Percentiles rank a stretch among this genome's conserved stretches.
These are phyloP conservation scores for Lamprotornis superbus DNA, from an alignment of 2,113 vertebrate species.

Conservation along the genomic window DNA sequence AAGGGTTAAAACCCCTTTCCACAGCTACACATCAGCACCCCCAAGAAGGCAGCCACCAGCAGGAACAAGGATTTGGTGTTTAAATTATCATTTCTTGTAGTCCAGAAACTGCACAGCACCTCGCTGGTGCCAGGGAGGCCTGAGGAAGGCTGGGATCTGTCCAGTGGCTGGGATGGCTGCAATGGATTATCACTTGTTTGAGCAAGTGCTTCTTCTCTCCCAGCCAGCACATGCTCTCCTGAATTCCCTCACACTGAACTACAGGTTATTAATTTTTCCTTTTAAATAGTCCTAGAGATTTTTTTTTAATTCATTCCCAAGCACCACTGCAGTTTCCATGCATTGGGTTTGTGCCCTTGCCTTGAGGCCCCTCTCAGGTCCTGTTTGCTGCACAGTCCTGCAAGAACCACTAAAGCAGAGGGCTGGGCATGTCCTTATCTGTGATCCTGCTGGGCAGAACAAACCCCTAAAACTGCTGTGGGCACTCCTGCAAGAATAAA, in stretches of 20 bases:
- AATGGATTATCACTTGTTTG: neutral
- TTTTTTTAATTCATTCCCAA: neutral
- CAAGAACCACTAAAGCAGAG: neutral
- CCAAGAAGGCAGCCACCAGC: neutral
- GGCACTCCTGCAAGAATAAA: neutral
- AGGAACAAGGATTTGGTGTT: neutral
- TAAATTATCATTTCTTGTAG: neutral
- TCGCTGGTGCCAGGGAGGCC: neutral
- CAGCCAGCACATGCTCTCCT: neutral
- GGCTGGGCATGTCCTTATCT: neutral
- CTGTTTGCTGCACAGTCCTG: fast-evolving
- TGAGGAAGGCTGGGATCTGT: neutral
- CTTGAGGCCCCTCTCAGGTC: fast-evolving
- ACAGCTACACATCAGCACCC: neutral
- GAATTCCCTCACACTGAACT: neutral
- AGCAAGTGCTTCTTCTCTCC: neutral
- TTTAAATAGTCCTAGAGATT: neutral
- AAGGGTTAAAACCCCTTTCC: too few species aligned
- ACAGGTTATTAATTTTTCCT: neutral
- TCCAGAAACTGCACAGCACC: neutral
- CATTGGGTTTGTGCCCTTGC: neutral
- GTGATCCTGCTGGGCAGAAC: neutral
- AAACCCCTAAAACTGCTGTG: neutral
- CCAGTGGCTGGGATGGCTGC: neutral
- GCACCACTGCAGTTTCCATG: neutral